phyloP scores from a whole-genome alignment of 2,113 vertebrate genomes.

The Cyrtonyx montezumae region DNA sequence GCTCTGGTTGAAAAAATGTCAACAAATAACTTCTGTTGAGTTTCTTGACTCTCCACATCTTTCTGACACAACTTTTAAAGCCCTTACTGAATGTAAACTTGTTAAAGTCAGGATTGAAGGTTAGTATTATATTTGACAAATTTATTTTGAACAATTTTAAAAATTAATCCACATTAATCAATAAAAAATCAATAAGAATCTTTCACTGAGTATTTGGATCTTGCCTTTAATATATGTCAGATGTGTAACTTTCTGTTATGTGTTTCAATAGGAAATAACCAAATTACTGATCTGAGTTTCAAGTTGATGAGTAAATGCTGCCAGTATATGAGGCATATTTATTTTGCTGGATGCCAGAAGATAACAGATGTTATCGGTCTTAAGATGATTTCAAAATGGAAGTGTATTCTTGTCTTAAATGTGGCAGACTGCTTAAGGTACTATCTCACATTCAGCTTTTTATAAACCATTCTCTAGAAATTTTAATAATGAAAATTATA shows the following conservation, averaged over 20 bases:
- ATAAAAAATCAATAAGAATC: not conserved
- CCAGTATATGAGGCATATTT: conserved; percentile 77
- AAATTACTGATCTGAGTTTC: conserved; percentile 81
- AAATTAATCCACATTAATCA: not conserved
- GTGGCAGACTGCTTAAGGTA: conserved; percentile 84
- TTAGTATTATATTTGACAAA: conserved; percentile 36
- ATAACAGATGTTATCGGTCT: conserved; percentile 81
- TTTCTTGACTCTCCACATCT: conserved; percentile 80
- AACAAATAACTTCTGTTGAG: conserved; percentile 71
- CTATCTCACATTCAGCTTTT: not conserved
- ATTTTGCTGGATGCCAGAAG: conserved; percentile 75
- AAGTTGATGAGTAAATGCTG: conserved; percentile 77
- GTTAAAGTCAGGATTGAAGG: conserved; percentile 77
- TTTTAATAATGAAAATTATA: not conserved
- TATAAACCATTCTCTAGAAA: not conserved
- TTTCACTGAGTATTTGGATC: not conserved
- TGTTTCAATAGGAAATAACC: conserved; percentile 78
- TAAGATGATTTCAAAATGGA: conserved; percentile 74
- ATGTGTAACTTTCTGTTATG: not conserved
- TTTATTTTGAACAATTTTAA: not conserved
- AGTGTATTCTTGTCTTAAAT: conserved; percentile 77
- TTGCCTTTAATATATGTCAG: not conserved
- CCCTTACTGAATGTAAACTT: conserved; percentile 74
- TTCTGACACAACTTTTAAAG: conserved; percentile 79
- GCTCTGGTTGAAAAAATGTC: conserved; percentile 78